Evolutionary conservation across 2,797 vertebrate species (phyloP), one percentile per base, ranked within the genome.

Genomic region (Sebastes iracundus): DNA sequence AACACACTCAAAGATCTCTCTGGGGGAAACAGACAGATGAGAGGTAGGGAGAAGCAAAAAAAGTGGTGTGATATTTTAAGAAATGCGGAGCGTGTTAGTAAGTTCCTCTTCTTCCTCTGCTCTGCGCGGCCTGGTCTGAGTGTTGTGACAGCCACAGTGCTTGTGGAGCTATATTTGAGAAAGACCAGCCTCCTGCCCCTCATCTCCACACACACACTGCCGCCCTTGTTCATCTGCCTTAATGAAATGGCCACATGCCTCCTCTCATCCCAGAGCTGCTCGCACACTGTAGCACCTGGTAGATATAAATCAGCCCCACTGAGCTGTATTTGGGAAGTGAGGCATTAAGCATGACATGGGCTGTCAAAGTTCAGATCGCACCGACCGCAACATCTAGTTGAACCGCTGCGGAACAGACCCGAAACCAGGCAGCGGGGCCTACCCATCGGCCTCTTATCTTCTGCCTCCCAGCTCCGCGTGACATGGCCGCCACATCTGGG

Each of bases 261-360:
- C 80, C 87, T 89, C 92, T 93, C 93, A 90, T 91, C 89, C 82
- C 42, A 66, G 78, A 88, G 90, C 89, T 87, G 89, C 89, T 82
- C 77, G 89, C 88, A 91, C 87, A 87, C 92, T 91, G 77, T 90
- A 92, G 91, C 96, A 96, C 96, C 96, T 97, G 96, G 93, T 93
- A 93, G 93, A 95, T 94, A 97, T 97, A 96, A 96, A 96, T 96
- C 96, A 96, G 90, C 77, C 87, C 82, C 62, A 89, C 92, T 86
- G 90, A 93, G 93, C 96, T 93, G 93, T 94, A 93, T 95, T 95
- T 95, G 95, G 95, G 95, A 96, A 96, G 96, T 95, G 93, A 96
- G 95, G 94, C 95, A 96, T 96, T 96, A 96, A 95, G 94, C 93
- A 94, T 96, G 96, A 96, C 95, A 95, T 75, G 80, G 90, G 81